phyloP scores from a whole-genome alignment of 2,888 invertebrate species.

The Cacoxenus indagator region DNA sequence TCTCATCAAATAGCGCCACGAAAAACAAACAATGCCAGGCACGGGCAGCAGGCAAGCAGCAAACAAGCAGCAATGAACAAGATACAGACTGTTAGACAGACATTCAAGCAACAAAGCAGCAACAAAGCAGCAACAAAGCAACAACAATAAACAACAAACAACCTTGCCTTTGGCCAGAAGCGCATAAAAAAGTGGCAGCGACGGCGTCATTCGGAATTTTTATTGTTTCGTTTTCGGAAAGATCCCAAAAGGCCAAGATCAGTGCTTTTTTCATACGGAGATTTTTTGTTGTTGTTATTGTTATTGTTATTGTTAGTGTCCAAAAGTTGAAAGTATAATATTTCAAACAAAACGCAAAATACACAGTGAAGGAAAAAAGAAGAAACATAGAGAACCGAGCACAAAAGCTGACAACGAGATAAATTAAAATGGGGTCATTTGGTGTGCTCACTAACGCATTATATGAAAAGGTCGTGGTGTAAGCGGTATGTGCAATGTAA shows the following conservation, averaged over 20 bases:
- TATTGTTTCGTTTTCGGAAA: constrained; percentile 18
- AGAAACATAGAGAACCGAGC: constrained; percentile 56
- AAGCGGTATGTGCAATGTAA: constrained; percentile 10
- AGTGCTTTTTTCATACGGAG: constrained; percentile 15
- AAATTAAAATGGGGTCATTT: constrained; percentile 64
- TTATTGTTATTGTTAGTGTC: constrained; percentile 52
- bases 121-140: constrained; percentile 24
- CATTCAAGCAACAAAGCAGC: background rate
- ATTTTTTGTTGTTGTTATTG: constrained; percentile 26
- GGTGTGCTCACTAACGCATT: constrained; percentile 38
- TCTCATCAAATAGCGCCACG: constrained; percentile 51
- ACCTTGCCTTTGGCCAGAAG: constrained; percentile 58
- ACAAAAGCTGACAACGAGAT: constrained; percentile 61
- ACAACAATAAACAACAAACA: constrained; percentile 33
- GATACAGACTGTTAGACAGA: constrained; percentile 36
- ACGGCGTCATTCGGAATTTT: constrained; percentile 15
- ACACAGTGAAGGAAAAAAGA: background rate
- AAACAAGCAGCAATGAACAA: constrained; percentile 13
- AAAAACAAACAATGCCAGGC: constrained; percentile 4
- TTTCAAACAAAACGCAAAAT: constrained; percentile 38
- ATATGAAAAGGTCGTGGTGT: background rate
- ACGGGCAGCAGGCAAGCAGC: constrained; percentile 17
- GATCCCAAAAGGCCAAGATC: constrained; percentile 58
- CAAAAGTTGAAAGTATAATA: constrained; percentile 44
- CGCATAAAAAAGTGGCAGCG: constrained; percentile 22